Percentiles rank a stretch among this genome's conserved stretches.
Conservation (phyloP, 1,140 invertebrate genomes). For the Caerostris darwini region DNA sequence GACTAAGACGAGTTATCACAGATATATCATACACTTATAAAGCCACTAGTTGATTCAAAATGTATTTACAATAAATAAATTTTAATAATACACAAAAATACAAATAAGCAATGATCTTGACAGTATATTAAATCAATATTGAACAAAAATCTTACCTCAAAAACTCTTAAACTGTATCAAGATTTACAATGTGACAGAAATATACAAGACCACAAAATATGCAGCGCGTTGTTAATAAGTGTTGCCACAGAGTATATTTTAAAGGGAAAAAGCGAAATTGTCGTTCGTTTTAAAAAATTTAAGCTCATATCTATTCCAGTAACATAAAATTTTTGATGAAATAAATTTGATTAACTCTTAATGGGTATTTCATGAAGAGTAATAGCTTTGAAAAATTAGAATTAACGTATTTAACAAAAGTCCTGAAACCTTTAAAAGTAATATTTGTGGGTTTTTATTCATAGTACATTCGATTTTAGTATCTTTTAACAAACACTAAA, state of each 20-base stretch:
- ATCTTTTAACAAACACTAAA: too few relatives aligned
- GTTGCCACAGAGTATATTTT: not conserved
- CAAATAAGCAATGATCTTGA: not conserved
- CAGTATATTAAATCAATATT: not conserved
- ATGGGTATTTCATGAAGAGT: too few relatives aligned
- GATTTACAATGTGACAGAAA: not conserved
- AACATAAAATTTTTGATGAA: too few relatives aligned
- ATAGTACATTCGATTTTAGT: too few relatives aligned
- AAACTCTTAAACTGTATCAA: not conserved
- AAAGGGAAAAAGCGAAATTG: not conserved
- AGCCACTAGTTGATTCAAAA: slow-evolving; percentile 3
- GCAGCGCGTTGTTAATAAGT: not conserved
- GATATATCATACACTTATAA: not conserved
- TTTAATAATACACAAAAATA: not conserved
- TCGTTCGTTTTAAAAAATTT: too few relatives aligned
- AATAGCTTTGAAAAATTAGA: too few relatives aligned
- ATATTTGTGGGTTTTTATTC: too few relatives aligned
- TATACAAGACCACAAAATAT: not conserved
- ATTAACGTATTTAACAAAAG: too few relatives aligned
- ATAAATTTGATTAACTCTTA: too few relatives aligned
- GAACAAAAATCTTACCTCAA: not conserved
- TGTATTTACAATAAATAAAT: not conserved
- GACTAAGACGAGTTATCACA: not conserved
- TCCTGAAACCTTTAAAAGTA: too few relatives aligned
- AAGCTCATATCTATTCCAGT: too few relatives aligned